Evolutionary conservation across 2,113 vertebrate species (phyloP).

Genomic region (Coturnix japonica): DNA sequence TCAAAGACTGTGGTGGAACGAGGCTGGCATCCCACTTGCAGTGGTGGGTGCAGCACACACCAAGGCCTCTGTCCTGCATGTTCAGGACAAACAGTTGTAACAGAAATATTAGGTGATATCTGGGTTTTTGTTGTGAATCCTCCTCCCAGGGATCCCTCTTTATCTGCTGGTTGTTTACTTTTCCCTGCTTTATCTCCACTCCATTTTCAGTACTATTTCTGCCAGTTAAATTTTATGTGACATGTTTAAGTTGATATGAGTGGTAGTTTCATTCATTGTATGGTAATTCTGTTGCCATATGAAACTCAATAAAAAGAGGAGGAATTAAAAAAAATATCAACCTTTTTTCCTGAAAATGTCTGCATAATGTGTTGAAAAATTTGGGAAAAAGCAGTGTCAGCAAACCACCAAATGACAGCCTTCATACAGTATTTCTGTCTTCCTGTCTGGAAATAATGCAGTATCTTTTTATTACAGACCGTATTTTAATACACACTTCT

Average conservation of each 20-base stretch:
- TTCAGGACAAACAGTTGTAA: neutral
- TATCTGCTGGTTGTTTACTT: neutral
- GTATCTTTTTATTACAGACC: conserved; percentile 11
- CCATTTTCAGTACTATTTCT: neutral
- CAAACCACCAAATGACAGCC: neutral
- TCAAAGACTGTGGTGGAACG: neutral
- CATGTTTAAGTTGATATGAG: neutral
- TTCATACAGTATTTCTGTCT: conserved; percentile 14
- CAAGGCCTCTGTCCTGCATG: no score
- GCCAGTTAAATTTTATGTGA: conserved; percentile 10
- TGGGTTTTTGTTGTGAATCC: neutral
- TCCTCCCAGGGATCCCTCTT: neutral
- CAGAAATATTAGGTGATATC: neutral
- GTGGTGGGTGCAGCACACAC: neutral
- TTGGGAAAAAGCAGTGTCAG: neutral
- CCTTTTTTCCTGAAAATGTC: neutral
- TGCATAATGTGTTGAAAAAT: neutral
- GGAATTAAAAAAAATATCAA: neutral
- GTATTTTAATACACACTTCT: conserved; percentile 35
- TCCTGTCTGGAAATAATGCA: neutral
- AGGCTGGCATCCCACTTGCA: neutral
- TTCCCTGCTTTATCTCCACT: neutral
- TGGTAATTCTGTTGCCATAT: neutral
- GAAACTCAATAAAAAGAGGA: neutral
- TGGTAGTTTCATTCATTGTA: neutral